Conservation (phyloP, 1,140 invertebrate species). For the Lysiphlebus fabarum region DNA sequence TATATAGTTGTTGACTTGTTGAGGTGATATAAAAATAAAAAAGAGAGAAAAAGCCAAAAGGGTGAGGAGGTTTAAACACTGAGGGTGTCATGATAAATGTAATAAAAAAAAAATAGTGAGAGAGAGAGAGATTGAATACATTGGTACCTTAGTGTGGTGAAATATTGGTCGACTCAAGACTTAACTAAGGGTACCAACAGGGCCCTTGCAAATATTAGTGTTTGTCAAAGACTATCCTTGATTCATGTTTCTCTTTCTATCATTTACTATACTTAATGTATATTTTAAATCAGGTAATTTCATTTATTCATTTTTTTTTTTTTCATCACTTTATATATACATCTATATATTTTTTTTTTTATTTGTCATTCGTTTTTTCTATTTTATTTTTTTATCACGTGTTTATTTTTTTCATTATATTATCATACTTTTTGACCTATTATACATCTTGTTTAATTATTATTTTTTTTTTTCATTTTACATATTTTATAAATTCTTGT, state of each 20-base stretch:
- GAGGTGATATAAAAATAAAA: background rate
- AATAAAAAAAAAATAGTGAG: no score
- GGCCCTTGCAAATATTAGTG: constrained; percentile 56
- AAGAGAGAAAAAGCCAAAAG: background rate
- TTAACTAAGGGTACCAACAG: constrained; percentile 52
- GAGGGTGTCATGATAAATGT: no score
- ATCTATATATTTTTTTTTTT: no score
- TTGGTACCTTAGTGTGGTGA: background rate
- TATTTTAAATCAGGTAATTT: constrained; percentile 33
- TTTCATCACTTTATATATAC: constrained; percentile 12
- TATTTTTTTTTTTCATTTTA: no score
- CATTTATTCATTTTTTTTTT: constrained; percentile 25
- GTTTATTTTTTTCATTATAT: constrained; percentile 18
- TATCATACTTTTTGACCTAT: background rate
- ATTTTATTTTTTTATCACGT: constrained; percentile 3
- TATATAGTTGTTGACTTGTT: background rate
- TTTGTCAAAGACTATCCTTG: constrained; percentile 57
- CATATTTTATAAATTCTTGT: no score
- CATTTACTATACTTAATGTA: constrained; percentile 23
- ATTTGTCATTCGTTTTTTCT: constrained; percentile 11
- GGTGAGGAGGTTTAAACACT: background rate
- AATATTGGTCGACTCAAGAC: no score
- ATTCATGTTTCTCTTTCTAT: constrained; percentile 50
- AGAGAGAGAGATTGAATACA: no score
- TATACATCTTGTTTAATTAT: no score